Conservation (phyloP, 2,113 vertebrate species). For the Tragelaphus buxtoni region DNA sequence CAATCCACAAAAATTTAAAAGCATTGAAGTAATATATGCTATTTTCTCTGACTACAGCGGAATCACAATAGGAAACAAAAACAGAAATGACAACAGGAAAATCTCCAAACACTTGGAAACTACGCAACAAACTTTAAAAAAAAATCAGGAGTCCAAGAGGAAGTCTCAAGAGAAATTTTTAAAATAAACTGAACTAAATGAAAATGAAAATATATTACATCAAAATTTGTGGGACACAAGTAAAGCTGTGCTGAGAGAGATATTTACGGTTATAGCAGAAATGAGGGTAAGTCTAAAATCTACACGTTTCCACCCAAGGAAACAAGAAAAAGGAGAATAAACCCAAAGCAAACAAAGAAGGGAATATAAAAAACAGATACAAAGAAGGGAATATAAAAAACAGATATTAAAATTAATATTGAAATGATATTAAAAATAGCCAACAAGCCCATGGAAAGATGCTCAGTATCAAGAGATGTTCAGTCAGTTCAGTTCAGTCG, state of each 20-base stretch:
- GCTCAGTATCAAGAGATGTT: neutral
- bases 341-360: neutral
- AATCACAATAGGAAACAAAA: neutral
- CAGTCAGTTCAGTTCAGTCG: too few species aligned
- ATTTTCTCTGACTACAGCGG: neutral
- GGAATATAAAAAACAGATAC: neutral
- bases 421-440: neutral
- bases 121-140: neutral
- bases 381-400: neutral
- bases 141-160: neutral
- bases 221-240: neutral
- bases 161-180: neutral
- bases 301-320: neutral
- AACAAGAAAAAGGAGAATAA: neutral
- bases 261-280: neutral
- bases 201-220: neutral
- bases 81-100: neutral
- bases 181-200: neutral
- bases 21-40: neutral
- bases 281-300: neutral
- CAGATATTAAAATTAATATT: neutral
- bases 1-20: neutral
- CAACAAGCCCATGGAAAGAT: neutral
- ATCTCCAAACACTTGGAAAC: constrained; percentile 10
- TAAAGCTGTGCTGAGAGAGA: neutral